phyloP scores from a whole-genome alignment of 2,113 vertebrate genomes.

The Nymphicus hollandicus region DNA sequence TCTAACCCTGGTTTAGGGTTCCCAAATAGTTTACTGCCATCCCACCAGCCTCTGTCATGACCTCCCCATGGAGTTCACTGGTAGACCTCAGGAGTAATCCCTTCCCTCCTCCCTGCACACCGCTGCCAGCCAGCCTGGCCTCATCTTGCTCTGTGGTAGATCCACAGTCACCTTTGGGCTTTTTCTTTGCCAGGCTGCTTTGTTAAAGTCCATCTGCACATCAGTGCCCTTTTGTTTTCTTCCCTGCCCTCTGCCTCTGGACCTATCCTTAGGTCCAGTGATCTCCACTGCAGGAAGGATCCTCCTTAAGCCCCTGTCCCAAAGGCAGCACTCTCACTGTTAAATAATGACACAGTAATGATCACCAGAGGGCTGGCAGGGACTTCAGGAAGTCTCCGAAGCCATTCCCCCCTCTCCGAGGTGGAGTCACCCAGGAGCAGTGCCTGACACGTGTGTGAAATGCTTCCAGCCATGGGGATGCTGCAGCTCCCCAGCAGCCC shows the following conservation, averaged over 20 bases:
- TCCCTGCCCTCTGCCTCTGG: background rate
- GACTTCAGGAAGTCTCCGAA: background rate
- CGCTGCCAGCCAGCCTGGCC: background rate
- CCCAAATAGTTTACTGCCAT: background rate
- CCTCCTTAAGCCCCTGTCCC: background rate
- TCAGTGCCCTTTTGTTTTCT: background rate
- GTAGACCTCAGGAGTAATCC: background rate
- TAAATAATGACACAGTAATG: background rate
- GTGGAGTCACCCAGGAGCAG: background rate
- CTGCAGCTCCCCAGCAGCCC: slow-evolving; percentile 35
- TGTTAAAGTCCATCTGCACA: background rate
- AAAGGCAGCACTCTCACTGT: background rate
- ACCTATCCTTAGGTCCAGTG: background rate
- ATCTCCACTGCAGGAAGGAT: background rate
- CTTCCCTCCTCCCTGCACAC: background rate
- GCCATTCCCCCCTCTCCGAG: background rate
- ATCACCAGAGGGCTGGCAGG: background rate
- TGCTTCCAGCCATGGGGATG: background rate
- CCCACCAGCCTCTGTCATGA: background rate
- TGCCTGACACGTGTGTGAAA: background rate
- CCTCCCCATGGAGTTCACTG: background rate
- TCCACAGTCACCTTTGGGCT: background rate
- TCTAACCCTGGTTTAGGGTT: background rate
- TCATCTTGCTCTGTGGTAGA: background rate
- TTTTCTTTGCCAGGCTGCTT: background rate